Evolutionary conservation across 2,888 invertebrate genomes (phyloP), one percentile per base, ranked within the genome.

Genomic region (Eustalomyia histrio): DNA sequence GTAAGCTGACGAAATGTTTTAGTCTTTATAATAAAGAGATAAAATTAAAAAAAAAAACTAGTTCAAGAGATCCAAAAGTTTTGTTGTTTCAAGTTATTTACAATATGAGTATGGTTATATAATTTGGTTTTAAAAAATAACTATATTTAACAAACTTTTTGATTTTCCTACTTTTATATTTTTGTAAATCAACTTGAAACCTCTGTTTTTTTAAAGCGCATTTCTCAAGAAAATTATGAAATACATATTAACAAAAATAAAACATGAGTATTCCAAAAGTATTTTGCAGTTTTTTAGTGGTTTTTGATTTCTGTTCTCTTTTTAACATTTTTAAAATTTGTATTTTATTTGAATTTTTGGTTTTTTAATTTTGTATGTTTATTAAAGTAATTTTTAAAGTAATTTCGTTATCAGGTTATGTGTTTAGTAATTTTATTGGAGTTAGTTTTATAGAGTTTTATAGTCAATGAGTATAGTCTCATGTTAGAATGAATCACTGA

Each of bases 321-420:
- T 43, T 53, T 55, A 58, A 55, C 67, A 55, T 69, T 53, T 80
- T 83, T 64, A 78, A 79, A 80, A 80, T 80, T 83, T 78, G 74
- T 83, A 53, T 73, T 80, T 73, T 68, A 63, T 76, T 76, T 63
- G 72, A 72, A 65, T 68, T 72, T 71, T 65, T 67, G 64, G 53
- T 52, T 47, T 67, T 58, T 55, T 39, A 29, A 61, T 79, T 58
- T 71, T 65, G 18, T 68, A 69, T 39, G 61, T 74, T 57, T 47
- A n/a, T 47, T 83, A 83, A 83, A 83, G 83, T 83, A 83, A 83
- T 73, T 79, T n/a, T 80, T 84, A 84, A 84, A 84, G 83, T 84
- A 84, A 84, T 84, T 84, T 84, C 83, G 84, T 84, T 84, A 79
- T 80, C 83, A 80, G 82, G 86, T 84, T 84, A 84, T 83, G 83